Conservation (phyloP, 2,113 vertebrate species). For the Psammodynastes pulverulentus region DNA sequence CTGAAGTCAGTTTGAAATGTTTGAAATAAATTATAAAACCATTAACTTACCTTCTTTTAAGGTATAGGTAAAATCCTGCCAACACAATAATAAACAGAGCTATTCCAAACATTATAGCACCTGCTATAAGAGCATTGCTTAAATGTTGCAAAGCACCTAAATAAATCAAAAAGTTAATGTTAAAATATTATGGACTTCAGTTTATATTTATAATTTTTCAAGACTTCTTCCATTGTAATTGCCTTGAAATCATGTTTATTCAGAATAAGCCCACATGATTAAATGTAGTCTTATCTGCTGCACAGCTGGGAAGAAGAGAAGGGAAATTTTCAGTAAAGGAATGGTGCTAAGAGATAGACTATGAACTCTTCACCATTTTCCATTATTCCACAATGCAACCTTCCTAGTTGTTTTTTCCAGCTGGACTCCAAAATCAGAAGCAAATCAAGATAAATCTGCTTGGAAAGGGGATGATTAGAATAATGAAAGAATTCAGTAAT, state of each 20-base stretch:
- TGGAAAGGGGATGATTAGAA: neutral
- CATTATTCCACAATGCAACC: neutral
- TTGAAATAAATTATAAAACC: slow-evolving; percentile 3
- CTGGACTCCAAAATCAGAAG: neutral
- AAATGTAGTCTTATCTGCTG: neutral
- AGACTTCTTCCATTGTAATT: neutral
- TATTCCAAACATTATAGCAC: slow-evolving; percentile 42
- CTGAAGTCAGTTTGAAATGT: neutral
- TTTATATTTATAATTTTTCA: neutral
- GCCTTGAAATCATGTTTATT: neutral
- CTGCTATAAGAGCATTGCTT: slow-evolving; percentile 48
- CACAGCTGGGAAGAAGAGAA: neutral
- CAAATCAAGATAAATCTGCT: neutral
- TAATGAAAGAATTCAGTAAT: neutral
- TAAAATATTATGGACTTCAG: slow-evolving; percentile 6
- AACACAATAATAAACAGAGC: slow-evolving; percentile 52
- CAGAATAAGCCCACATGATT: neutral
- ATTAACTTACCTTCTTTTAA: slow-evolving; percentile 56
- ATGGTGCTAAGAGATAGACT: neutral
- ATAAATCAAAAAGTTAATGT: slow-evolving; percentile 44
- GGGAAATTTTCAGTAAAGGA: neutral
- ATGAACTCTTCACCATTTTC: neutral
- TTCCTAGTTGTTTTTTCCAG: neutral
- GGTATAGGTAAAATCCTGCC: slow-evolving; percentile 54
- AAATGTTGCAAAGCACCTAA: slow-evolving; percentile 50